phyloP scores from a whole-genome alignment of 2,797 vertebrate genomes.

The Acrocephalus scirpaceus region DNA sequence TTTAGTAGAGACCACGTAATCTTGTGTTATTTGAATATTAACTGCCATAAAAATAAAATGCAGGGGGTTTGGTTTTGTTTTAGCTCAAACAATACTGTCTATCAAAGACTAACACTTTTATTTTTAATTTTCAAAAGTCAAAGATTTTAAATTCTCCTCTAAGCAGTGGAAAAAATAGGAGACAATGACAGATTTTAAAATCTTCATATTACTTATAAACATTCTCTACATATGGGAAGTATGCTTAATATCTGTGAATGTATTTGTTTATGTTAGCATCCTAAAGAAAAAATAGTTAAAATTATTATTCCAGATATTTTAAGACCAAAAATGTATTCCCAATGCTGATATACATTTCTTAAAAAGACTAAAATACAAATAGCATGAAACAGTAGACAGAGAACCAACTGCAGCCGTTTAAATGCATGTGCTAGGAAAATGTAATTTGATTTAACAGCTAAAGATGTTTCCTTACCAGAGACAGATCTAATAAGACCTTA shows the following conservation, averaged over 20 bases:
- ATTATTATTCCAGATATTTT: background rate
- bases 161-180: background rate
- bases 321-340: background rate
- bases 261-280: background rate
- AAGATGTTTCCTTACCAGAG: constrained; percentile 28
- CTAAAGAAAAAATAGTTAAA: background rate
- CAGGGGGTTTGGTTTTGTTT: background rate
- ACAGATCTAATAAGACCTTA: constrained; percentile 17
- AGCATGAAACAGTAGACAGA: background rate
- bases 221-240: background rate
- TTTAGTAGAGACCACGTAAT: background rate
- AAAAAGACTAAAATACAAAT: background rate
- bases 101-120: background rate
- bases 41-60: background rate
- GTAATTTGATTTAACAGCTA: constrained; percentile 5
- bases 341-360: background rate
- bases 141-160: background rate
- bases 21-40: background rate
- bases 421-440: background rate
- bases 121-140: background rate
- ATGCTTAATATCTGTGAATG: background rate
- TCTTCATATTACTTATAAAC: background rate
- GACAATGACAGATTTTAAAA: background rate
- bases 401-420: background rate
- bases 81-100: background rate